phyloP scores from a whole-genome alignment of 2,888 invertebrate species.

The Eurois occulta region DNA sequence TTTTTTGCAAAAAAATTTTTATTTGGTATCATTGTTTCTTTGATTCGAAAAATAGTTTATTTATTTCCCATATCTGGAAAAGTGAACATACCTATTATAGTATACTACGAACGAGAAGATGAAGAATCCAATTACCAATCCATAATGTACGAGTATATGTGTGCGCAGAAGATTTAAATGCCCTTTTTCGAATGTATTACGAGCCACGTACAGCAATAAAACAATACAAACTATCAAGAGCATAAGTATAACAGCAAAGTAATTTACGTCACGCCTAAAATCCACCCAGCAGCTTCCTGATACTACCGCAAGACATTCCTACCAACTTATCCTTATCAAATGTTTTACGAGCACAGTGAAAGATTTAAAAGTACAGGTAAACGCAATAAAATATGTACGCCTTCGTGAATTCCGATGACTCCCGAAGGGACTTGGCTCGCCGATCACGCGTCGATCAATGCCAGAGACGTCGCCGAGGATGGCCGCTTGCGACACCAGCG shows the following conservation, averaged over 20 bases:
- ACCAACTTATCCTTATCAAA: constrained; percentile 38
- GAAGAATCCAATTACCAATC: background rate
- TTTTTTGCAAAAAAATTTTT: too few species aligned
- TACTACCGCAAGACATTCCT: background rate
- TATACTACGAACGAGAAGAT: background rate
- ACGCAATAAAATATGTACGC: constrained; percentile 53
- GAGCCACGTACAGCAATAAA: too few species aligned
- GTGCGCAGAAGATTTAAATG: background rate
- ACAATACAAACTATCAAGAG: too few species aligned
- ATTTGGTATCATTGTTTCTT: background rate
- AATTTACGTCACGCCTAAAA: background rate
- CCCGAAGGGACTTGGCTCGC: constrained; percentile 77
- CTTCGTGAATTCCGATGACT: constrained; percentile 72
- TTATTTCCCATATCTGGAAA: background rate
- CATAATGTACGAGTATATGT: background rate
- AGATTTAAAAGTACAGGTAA: constrained; percentile 57
- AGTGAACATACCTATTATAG: too few species aligned
- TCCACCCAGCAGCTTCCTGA: background rate
- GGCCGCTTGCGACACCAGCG: constrained; percentile 76
- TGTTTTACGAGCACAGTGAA: constrained; percentile 36
- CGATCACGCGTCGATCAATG: constrained; percentile 85
- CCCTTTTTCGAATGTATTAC: background rate
- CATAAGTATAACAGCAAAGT: background rate
- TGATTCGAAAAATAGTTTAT: background rate
- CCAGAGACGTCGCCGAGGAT: constrained; percentile 80